Base-by-base conservation (phyloP, 2,888 invertebrate species). In the Blastobasis lacticolella region DNA sequence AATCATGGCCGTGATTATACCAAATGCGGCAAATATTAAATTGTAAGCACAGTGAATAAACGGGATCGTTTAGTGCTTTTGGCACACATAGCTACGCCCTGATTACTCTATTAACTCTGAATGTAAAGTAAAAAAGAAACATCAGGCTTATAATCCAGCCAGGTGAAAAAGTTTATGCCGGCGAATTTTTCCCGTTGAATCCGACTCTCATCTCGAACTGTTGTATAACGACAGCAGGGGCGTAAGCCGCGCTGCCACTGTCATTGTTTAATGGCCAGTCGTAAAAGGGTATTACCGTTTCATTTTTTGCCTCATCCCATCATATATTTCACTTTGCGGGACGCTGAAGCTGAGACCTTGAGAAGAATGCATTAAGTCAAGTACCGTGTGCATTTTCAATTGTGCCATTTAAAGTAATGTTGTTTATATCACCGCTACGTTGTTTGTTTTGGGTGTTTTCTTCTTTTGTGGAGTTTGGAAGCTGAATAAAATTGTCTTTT, bases 251-350 rank as follows among this genome's bases (percentile, higher is more conserved):
- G 38, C 64, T 73, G 69, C 54, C 57, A 58, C 60, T 73, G 75
- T 75, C 75, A 73, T 71, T 75, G 73, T 74, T 77, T 76, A 77
- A 78, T 74, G 70, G 64, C 59, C 60, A 57, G 57, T 68, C 73
- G 68, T 75, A 77, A 76, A 75, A 64, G 64, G 60, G 64, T 68
- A 73, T 71, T 71, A 69, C 62, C 57, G 65, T 71, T 66, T 64
- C 57, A 67, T 70, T 70, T 72, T 71, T 71, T 69, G 63, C 57
- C 62, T 64, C 59, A 58, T 50, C 51, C 53, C 56, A 50, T 59
- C 65, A 61, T 62, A 64, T 57, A 57, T 66, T 63, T 58, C 55
- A 54, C 49, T 49, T 56, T 42, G 46, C 48, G 50, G 55, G 49
- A 49, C 54, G 55, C 48, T 51, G 56, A 56, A 54, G 44, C 37